Percentiles rank a stretch among this genome's conserved stretches.
phyloP scores from a whole-genome alignment of 2,888 invertebrate genomes.

The Amblyjoppa proteus region DNA sequence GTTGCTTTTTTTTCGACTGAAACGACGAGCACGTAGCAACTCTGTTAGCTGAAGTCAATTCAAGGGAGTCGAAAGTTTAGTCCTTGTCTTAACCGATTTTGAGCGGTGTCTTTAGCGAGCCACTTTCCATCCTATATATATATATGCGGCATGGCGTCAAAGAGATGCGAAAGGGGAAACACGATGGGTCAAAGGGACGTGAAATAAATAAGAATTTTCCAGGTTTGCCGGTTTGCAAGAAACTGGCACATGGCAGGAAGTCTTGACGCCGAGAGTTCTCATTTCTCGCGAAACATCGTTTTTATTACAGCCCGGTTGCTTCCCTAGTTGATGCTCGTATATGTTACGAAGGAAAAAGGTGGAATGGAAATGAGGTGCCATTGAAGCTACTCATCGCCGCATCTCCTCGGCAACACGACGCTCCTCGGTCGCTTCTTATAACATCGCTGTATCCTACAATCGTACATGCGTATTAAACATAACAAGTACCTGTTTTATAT shows the following conservation, averaged over 20 bases:
- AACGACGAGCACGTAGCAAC: too few relatives aligned
- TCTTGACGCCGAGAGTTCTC: not conserved
- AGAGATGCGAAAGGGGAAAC: too few relatives aligned
- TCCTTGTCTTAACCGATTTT: too few relatives aligned
- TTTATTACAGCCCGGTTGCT: not conserved
- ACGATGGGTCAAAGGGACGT: too few relatives aligned
- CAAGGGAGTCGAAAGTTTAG: too few relatives aligned
- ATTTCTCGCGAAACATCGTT: slow-evolving; percentile 7
- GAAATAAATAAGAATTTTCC: not conserved
- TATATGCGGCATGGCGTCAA: too few relatives aligned
- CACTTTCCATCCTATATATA: not conserved
- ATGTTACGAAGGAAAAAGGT: slow-evolving; percentile 31
- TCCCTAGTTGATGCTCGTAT: slow-evolving; percentile 35
- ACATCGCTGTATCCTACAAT: slow-evolving; percentile 33
- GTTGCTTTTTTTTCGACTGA: too few relatives aligned
- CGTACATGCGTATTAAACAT: slow-evolving; percentile 29
- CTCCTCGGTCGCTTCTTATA: slow-evolving; percentile 39
- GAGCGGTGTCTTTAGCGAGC: too few relatives aligned
- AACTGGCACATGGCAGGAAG: not conserved
- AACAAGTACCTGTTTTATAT: slow-evolving; percentile 52
- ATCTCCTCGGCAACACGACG: slow-evolving; percentile 21
- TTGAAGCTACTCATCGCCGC: slow-evolving; percentile 48
- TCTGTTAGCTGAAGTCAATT: too few relatives aligned
- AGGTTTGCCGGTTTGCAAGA: not conserved
- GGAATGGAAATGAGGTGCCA: slow-evolving; percentile 58